Base-by-base conservation (phyloP, 1,140 invertebrate species). In the Amphibalanus amphitrite region DNA sequence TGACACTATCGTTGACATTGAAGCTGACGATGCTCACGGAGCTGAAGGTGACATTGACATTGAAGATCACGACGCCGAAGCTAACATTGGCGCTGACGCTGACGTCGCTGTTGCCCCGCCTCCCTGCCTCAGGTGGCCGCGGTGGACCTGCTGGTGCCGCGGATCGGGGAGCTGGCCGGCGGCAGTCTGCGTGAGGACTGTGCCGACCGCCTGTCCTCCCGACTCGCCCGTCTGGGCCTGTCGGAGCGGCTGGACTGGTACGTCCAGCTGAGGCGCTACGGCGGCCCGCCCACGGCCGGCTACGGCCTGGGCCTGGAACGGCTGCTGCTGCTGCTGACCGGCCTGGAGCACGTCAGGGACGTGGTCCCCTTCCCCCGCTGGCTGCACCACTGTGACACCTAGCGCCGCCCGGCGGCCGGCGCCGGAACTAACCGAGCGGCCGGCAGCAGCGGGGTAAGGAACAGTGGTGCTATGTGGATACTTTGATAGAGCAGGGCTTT, bases 291-390 rank as follows among this genome's bases (percentile, higher is more conserved):
- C 0, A 94, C 93, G 59, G 93, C 89, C 28, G 96, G 96, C 0
- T 98, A 93, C 84, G 96, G 96, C 69, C 83, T 98, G 77, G 97
- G 96, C 17, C 90, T 98, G 78, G 97, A 99, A 79, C 85, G 96
- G 79, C 88, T 90, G 76, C 79, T 98, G 69, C 92, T 95, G 82
- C 73, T 75, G 47, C 28, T 75, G 4, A 71, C 73, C 8, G 75
- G 73, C 26, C 68, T 74, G n/a, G n/a, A 13, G n/a, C 73, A 73
- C 30, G 74, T 75, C 3, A 72, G 74, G 28, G 75, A 75, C 65
- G 70, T 69, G 3, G 70, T 75, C n/a, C 68, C 73, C 3, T 75
- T 73, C 69, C 75, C 75, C 3, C 69, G 75, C 25, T 75, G 72
- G 70, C 28, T 20, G 8, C 29, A 69, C 28, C 72, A 75, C 65